A percentile compares a stretch with the other conserved stretches of the same genome.
phyloP scores from a whole-genome alignment of 2,113 vertebrate genomes.

The Melanocharis versteri region DNA sequence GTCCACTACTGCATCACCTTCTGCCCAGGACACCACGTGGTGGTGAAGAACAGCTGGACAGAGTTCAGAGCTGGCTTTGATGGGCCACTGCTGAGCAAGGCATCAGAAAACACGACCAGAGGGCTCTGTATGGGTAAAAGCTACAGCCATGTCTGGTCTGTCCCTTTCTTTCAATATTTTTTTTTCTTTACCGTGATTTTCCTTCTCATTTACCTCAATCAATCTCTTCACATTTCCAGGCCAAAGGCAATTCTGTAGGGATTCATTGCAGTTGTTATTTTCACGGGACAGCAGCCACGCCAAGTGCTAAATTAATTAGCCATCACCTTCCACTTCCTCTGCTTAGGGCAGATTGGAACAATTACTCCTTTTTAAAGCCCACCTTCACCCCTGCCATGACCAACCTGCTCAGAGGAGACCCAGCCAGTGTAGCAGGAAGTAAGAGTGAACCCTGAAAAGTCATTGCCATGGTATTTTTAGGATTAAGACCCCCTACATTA shows the following conservation, averaged over 20 bases:
- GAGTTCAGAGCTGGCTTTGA: not conserved
- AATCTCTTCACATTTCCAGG: constrained; percentile 11
- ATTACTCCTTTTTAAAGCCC: not conserved
- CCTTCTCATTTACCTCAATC: constrained; percentile 26
- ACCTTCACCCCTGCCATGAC: not conserved
- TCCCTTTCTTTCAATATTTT: not conserved
- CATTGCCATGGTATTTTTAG: not conserved
- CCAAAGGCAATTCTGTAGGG: not conserved
- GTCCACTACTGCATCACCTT: fast-evolving
- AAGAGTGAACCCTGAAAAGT: not conserved
- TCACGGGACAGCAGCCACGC: not conserved
- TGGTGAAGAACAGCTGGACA: not conserved
- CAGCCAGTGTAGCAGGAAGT: not conserved
- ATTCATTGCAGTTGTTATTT: constrained; percentile 15
- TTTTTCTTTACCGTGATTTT: not conserved
- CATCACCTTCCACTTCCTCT: constrained; percentile 38
- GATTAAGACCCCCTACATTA: not conserved
- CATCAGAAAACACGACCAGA: not conserved
- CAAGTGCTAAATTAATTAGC: constrained; percentile 44
- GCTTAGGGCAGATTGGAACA: not conserved
- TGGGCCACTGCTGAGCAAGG: not conserved
- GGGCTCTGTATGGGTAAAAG: not conserved
- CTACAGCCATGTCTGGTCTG: not conserved
- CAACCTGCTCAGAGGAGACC: not conserved
- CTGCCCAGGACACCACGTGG: not conserved